Evolutionary conservation across 2,113 vertebrate species (phyloP), one percentile per base, ranked within the genome.

Genomic region (Heloderma charlesbogerti): DNA sequence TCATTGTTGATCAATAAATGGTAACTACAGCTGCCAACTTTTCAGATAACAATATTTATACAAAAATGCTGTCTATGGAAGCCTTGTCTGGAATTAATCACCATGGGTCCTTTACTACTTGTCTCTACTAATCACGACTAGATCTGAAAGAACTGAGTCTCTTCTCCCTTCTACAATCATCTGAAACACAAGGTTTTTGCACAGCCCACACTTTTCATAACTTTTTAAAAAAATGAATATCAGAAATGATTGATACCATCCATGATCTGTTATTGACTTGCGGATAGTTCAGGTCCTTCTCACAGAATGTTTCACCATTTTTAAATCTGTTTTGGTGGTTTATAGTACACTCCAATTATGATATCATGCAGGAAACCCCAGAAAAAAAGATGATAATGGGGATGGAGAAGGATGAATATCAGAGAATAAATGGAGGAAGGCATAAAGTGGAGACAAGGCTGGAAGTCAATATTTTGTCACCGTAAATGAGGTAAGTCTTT

Each of bases 1-100:
- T n/a, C 40, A 77, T 75, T 90, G 34, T 27, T 84, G 43, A 79
- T 66, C 72, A 87, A 63, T 84, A 84, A 57, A 66, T 89, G 29
- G 4, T 71, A 72, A 40, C 16, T 75, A 72, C 20, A 84, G 16
- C 16, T 67, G 40, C 34, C 29, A 45, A 60, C 37, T 66, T 31
- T 79, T 78, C 72, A 66, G 51, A 43, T 66, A 45, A 18, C 45
- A 22, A 18, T 34, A 77, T 60, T 77, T 74, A 54, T 78, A 45
- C 12, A 60, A 75, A 25, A n/a, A 48, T 66, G 40, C 34, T 63
- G 57, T 66, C 43, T 84, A 29, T 48, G 29, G 71, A 89, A 63
- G 31, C 9, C 31, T 66, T n/a, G 31, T 18, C 31, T 54, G 45
- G 79, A 90, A 90, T 84, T 78, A 77, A 89, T 83, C 48, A 89